A percentile compares a stretch with the other conserved stretches of the same genome.
phyloP scores from a whole-genome alignment of 2,888 invertebrate species.

The Leptopilina syphax region DNA sequence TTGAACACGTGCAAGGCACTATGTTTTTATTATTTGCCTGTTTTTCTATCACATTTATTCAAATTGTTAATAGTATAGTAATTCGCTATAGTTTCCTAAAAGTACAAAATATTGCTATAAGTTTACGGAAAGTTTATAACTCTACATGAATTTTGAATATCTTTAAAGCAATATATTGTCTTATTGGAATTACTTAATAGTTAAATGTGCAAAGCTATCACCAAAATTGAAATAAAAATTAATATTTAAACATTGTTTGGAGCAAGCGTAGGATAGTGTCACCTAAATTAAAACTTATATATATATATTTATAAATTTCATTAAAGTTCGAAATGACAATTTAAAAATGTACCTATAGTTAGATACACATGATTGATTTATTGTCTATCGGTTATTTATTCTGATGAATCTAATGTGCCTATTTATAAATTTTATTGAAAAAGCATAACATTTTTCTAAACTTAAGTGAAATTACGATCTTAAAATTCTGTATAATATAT shows the following conservation, averaged over 20 bases:
- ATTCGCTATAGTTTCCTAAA: slow-evolving; percentile 28
- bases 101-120: no score
- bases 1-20: slow-evolving; percentile 75
- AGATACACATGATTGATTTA: no score
- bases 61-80: slow-evolving; percentile 57
- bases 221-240: slow-evolving; percentile 63
- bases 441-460: background rate
- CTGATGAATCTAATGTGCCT: background rate
- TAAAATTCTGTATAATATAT: background rate
- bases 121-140: no score
- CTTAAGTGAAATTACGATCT: slow-evolving; percentile 3
- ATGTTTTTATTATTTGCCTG: slow-evolving; percentile 56
- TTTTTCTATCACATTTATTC: slow-evolving; percentile 70
- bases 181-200: slow-evolving; percentile 44
- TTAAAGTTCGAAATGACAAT: no score
- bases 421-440: slow-evolving; percentile 13
- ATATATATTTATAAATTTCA: no score
- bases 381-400: no score
- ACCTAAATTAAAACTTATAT: no score
- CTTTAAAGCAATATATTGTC: no score
- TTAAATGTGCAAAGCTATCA: slow-evolving; percentile 63
- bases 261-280: slow-evolving; percentile 4
- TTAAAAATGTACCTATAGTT: no score
- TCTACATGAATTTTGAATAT: no score
- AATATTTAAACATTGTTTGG: slow-evolving; percentile 2